Conservation (phyloP, 2,113 vertebrate genomes). For the Malurus alboscapulatus region DNA sequence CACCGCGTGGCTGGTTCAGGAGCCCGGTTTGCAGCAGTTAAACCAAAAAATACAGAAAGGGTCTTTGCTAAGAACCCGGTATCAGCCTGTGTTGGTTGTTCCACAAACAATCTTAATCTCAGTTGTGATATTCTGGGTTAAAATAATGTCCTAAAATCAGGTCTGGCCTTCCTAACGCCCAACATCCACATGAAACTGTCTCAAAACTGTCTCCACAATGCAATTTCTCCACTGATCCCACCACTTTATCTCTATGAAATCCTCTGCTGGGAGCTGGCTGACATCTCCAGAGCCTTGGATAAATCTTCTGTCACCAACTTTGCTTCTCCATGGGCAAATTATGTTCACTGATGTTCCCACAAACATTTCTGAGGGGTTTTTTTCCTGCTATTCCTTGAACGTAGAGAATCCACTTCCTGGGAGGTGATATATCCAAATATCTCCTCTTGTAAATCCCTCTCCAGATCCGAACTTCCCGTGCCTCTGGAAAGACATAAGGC, state of each 20-base stretch:
- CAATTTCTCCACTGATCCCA: not conserved
- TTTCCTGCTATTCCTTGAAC: not conserved
- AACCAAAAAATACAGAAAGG: not conserved
- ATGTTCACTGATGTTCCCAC: not conserved
- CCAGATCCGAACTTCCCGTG: not conserved
- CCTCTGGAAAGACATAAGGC: not conserved
- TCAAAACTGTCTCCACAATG: not conserved
- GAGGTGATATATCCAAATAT: not conserved
- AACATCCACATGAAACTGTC: not conserved
- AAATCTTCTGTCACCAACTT: not conserved
- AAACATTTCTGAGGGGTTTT: not conserved
- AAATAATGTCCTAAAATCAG: not conserved
- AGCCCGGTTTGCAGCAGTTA: not conserved
- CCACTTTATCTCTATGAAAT: not conserved
- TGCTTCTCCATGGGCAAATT: not conserved
- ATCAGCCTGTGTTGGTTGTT: not conserved
- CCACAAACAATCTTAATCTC: not conserved
- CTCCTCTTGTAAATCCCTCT: not conserved
- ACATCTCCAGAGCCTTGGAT: not conserved
- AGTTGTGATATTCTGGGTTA: not conserved
- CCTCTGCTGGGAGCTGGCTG: not conserved
- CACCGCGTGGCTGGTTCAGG: constrained; percentile 57
- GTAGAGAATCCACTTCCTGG: not conserved
- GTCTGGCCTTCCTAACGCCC: not conserved
- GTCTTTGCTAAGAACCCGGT: no score